Percentiles rank a stretch among this genome's conserved stretches.
phyloP scores from a whole-genome alignment of 2,888 invertebrate genomes.

The Phortica magna region DNA sequence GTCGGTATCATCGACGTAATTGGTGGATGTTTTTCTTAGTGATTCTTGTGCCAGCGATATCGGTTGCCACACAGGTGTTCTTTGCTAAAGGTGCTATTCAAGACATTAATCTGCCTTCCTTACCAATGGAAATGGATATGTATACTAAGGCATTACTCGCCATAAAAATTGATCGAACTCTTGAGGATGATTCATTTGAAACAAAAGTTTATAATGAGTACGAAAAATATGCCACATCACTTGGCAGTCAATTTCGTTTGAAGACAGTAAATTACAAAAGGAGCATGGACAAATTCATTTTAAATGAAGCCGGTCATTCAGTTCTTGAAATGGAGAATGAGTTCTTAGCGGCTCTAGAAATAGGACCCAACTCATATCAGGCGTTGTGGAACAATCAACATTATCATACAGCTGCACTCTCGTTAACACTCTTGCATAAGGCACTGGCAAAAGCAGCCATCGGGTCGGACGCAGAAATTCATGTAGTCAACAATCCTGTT shows the following conservation, averaged over 20 bases:
- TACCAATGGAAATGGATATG: background rate
- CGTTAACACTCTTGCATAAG: conserved; percentile 9
- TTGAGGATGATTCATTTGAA: background rate
- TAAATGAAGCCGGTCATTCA: conserved; percentile 9
- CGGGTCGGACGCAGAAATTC: background rate
- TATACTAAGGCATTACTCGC: background rate
- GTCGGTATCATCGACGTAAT: background rate
- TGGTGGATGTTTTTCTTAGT: conserved; percentile 10
- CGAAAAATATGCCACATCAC: background rate
- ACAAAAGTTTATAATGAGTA: background rate
- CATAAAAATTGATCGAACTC: background rate
- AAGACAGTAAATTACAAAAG: background rate
- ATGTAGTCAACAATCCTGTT: background rate
- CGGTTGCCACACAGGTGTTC: background rate
- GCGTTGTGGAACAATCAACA: conserved; percentile 12
- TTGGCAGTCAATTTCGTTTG: background rate
- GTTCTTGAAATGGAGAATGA: background rate
- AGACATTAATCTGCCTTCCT: background rate
- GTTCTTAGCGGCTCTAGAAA: background rate
- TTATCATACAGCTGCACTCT: conserved; percentile 6
- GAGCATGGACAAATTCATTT: conserved; percentile 2
- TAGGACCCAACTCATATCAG: background rate
- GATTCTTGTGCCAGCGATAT: background rate
- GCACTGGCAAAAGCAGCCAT: conserved; percentile 13
- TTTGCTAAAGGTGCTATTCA: background rate